Percentiles rank a stretch among this genome's conserved stretches.
These are phyloP conservation scores for Bombus pyrosoma DNA, from an alignment of 1,140 invertebrate genomes.

Conservation along the genomic window DNA sequence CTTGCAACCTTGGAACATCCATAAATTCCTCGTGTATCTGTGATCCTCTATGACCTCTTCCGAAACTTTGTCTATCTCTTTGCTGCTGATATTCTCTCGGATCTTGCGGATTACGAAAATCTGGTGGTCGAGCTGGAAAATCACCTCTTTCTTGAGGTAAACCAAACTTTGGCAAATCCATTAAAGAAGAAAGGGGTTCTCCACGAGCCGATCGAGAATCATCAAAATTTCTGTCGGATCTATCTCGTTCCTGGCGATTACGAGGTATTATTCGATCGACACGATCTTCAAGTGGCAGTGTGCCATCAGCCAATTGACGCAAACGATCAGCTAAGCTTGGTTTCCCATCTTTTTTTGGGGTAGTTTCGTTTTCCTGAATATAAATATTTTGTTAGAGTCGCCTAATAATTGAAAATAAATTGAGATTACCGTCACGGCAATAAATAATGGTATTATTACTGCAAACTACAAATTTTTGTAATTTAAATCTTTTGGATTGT, in stretches of 20 bases:
- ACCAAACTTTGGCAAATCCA: slow-evolving; percentile 78
- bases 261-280: slow-evolving; percentile 72
- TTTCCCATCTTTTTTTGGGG: slow-evolving; percentile 76
- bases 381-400: background rate
- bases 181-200: slow-evolving; percentile 65
- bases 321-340: slow-evolving; percentile 79
- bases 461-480: background rate
- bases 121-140: slow-evolving; percentile 71
- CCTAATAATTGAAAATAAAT: background rate
- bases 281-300: slow-evolving; percentile 77
- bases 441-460: background rate
- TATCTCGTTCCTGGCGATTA: slow-evolving; percentile 73
- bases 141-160: slow-evolving; percentile 71
- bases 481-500: background rate
- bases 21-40: slow-evolving; percentile 75
- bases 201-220: slow-evolving; percentile 35
- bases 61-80: slow-evolving; percentile 71
- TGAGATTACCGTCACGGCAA: background rate
- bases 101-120: slow-evolving; percentile 73
- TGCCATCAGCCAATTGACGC: slow-evolving; percentile 80
- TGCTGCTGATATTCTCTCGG: slow-evolving; percentile 71
- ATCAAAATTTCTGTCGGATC: slow-evolving; percentile 72
- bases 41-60: slow-evolving; percentile 69
- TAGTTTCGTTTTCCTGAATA: slow-evolving; percentile 61
- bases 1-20: slow-evolving; percentile 70